Conservation (phyloP, 1,140 invertebrate genomes). For the Neuroterus valhalla region DNA sequence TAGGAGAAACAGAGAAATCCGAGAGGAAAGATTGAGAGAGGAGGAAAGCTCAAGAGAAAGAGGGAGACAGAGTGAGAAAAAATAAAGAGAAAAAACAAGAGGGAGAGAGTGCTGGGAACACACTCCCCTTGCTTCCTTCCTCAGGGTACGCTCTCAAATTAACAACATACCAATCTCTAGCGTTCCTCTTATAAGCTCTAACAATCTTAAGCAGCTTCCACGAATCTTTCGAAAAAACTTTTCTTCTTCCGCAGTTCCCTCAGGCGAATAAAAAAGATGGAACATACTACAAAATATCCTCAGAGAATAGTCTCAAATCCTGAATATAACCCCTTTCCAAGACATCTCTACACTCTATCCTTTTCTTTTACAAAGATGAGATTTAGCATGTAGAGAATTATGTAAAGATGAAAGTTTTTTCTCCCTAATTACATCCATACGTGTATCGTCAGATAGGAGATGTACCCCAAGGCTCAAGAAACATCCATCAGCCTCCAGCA, state of each 20-base stretch:
- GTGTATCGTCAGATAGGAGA: conserved; percentile 6
- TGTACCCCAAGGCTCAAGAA: background rate
- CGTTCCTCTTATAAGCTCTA: conserved; percentile 63
- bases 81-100: conserved; percentile 48
- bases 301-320: too few relatives aligned
- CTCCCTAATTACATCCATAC: conserved; percentile 6
- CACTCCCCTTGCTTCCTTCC: conserved; percentile 53
- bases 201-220: conserved; percentile 62
- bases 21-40: conserved; percentile 36
- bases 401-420: background rate
- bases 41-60: conserved; percentile 36
- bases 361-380: too few relatives aligned
- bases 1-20: conserved; percentile 32
- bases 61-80: conserved; percentile 28
- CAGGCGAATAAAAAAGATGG: conserved; percentile 43
- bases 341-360: background rate
- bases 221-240: conserved; percentile 56
- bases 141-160: conserved; percentile 72
- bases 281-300: background rate
- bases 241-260: conserved; percentile 36
- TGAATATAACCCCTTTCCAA: background rate
- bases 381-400: too few relatives aligned
- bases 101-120: conserved; percentile 63
- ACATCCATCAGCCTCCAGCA: conserved; percentile 6
- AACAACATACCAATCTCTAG: conserved; percentile 74